Conservation (phyloP, 2,797 vertebrate genomes). For the Galago senegalensis region DNA sequence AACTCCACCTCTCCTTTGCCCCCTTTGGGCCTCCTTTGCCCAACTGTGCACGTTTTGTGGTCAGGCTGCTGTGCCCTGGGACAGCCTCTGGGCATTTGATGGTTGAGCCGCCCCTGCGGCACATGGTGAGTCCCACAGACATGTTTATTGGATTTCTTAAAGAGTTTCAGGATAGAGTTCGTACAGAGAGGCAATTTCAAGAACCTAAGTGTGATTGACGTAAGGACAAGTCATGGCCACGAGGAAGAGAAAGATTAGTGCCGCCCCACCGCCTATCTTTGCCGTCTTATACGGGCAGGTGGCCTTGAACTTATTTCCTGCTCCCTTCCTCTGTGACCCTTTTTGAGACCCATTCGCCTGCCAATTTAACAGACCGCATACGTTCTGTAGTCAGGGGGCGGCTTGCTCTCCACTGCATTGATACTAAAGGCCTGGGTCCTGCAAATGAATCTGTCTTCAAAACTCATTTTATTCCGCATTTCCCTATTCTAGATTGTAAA, state of each 20-base stretch:
- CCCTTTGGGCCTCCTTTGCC: neutral
- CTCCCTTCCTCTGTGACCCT: accelerated
- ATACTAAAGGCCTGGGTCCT: neutral
- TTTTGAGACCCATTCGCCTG: too few species aligned
- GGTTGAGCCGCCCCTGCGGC: accelerated
- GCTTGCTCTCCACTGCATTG: accelerated
- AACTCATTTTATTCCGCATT: neutral
- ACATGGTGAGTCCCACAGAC: neutral
- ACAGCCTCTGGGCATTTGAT: neutral
- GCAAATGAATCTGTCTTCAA: neutral
- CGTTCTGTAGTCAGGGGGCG: accelerated
- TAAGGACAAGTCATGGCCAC: too few species aligned
- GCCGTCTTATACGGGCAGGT: accelerated
- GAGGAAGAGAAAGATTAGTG: neutral
- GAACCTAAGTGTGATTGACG: neutral
- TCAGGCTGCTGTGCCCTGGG: accelerated
- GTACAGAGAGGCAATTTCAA: accelerated
- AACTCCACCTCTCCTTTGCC: too few species aligned
- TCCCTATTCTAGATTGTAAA: too few species aligned
- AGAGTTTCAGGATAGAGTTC: neutral
- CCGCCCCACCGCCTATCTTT: too few species aligned
- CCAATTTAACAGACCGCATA: accelerated
- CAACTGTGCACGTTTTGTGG: accelerated
- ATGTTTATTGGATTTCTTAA: too few species aligned
- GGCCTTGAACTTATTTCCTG: neutral